Conservation (phyloP, 2,797 vertebrate genomes). For the Morelia viridis region DNA sequence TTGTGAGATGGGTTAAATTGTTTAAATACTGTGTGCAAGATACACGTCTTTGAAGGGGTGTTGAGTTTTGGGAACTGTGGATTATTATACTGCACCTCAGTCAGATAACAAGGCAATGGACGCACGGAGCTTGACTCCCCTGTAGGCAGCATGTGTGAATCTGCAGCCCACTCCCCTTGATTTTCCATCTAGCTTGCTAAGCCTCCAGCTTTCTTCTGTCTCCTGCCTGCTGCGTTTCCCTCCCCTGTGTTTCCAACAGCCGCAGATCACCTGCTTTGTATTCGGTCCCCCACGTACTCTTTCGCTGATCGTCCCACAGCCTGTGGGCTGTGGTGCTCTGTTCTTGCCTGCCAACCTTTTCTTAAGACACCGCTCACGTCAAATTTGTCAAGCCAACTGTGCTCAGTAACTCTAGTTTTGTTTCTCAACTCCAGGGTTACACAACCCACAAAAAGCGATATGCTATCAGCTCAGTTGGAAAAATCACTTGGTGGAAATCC, state of each 20-base stretch:
- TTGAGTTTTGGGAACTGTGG: not conserved
- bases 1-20: not conserved
- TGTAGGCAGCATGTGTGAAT: not conserved
- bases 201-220: not conserved
- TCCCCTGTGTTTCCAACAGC: not conserved
- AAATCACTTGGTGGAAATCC: not conserved
- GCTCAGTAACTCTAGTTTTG: not conserved
- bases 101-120: not conserved
- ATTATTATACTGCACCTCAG: too few relatives aligned
- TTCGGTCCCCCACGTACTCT: too few relatives aligned
- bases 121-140: not conserved
- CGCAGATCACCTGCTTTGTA: not conserved
- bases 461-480: not conserved
- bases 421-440: not conserved
- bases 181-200: not conserved
- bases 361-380: not conserved
- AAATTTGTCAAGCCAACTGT: not conserved
- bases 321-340: not conserved
- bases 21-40: not conserved
- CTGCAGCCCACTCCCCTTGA: not conserved
- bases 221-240: not conserved
- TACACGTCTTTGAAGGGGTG: not conserved
- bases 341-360: not conserved
- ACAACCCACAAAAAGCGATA: not conserved
- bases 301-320: not conserved